phyloP scores from a whole-genome alignment of 1,140 invertebrate species.

The Whitmania pigra region DNA sequence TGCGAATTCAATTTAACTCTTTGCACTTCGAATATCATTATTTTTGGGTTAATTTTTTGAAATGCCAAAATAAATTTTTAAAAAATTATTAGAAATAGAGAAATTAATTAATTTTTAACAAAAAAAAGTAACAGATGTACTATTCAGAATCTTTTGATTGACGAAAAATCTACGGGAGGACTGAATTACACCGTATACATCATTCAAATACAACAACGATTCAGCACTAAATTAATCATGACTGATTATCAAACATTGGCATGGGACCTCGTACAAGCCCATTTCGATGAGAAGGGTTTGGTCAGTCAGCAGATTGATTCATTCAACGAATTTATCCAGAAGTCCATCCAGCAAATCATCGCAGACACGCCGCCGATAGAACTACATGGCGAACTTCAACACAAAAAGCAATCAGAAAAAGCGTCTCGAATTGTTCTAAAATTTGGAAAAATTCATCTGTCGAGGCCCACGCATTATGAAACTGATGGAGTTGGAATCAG shows the following conservation, averaged over 20 bases:
- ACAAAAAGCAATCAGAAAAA: slow-evolving; percentile 77
- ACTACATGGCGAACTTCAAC: slow-evolving; percentile 92
- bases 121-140: no score
- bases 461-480: slow-evolving; percentile 98
- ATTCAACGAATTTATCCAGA: slow-evolving; percentile 99
- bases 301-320: slow-evolving; percentile 96
- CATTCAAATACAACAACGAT: no score
- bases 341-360: slow-evolving; percentile 96
- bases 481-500: slow-evolving; percentile 94
- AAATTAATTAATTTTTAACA: no score
- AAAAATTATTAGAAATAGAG: no score
- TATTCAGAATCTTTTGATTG: no score
- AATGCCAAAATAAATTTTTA: no score
- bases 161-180: no score
- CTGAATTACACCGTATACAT: no score
- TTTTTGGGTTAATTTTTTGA: no score
- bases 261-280: slow-evolving; percentile 97
- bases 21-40: no score
- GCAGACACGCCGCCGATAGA: slow-evolving; percentile 95
- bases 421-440: slow-evolving; percentile 55
- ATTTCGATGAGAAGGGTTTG: slow-evolving; percentile 96
- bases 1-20: no score
- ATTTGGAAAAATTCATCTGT: slow-evolving; percentile 97
- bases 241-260: slow-evolving; percentile 35
- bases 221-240: slow-evolving; percentile 44